A percentile compares a stretch with the other conserved stretches of the same genome.
Conservation (phyloP, 2,797 vertebrate species). For the Accipiter superciliosus region DNA sequence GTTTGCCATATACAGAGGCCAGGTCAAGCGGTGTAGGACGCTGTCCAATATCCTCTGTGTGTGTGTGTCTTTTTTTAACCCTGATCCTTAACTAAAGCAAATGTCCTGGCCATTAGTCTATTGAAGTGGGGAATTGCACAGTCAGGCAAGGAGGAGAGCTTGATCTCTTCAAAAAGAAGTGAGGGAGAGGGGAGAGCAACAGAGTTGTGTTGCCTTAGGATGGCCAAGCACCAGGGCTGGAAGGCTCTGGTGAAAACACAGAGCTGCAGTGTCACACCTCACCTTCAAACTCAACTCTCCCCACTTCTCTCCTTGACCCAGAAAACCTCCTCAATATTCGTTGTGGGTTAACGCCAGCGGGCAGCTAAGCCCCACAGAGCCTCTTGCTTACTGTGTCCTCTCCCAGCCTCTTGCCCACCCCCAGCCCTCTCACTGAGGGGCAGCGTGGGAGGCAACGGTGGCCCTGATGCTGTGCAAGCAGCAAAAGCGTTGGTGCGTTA, state of each 20-base stretch:
- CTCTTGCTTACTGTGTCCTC: too few relatives aligned
- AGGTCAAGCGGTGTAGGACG: background rate
- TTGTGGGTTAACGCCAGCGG: accelerated
- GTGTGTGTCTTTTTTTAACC: background rate
- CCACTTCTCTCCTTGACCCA: background rate
- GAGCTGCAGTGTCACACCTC: background rate
- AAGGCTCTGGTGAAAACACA: background rate
- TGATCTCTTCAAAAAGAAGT: background rate
- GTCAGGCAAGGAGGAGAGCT: background rate
- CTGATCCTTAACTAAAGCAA: background rate
- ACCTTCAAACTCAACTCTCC: background rate
- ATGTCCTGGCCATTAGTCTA: background rate
- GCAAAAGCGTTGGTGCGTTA: background rate
- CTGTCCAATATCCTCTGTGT: too few relatives aligned
- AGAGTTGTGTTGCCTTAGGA: background rate
- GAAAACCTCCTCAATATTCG: background rate
- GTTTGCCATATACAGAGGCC: background rate
- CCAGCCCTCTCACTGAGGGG: background rate
- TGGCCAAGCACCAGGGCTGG: background rate
- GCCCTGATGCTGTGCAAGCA: background rate
- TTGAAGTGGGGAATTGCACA: background rate
- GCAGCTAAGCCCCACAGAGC: background rate
- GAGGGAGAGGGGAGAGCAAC: too few relatives aligned
- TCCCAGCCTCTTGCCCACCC: background rate
- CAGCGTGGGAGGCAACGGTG: background rate